Evolutionary conservation across 2,888 invertebrate species (phyloP).

Genomic region (Aphodius sticticus): DNA sequence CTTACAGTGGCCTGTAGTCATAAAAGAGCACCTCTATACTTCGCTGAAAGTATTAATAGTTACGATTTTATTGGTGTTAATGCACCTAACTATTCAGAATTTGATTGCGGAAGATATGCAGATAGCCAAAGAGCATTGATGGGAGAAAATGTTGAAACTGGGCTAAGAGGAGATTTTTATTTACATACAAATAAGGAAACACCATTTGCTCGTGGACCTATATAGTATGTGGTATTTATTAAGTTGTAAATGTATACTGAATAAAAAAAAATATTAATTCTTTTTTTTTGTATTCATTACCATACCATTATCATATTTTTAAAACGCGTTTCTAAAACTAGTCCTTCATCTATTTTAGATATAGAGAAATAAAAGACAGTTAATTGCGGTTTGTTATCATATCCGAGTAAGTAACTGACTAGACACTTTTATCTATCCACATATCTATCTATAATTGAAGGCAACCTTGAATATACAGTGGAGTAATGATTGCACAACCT

Average conservation of each 20-base stretch:
- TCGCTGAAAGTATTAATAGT: constrained; percentile 39
- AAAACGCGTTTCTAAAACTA: no score
- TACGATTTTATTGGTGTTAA: constrained; percentile 17
- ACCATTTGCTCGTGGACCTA: constrained; percentile 30
- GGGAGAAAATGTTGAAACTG: constrained; percentile 34
- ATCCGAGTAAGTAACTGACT: not conserved
- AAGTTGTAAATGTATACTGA: not conserved
- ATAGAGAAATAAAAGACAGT: no score
- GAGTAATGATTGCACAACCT: not conserved
- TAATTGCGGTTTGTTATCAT: not conserved
- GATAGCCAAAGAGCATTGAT: constrained; percentile 27
- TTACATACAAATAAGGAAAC: constrained; percentile 31
- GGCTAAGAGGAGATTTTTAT: constrained; percentile 30
- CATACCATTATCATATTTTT: no score
- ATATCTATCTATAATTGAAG: not conserved
- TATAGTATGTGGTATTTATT: constrained; percentile 7
- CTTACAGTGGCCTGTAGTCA: constrained; percentile 69
- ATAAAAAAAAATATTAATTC: not conserved
- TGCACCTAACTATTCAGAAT: constrained; percentile 10
- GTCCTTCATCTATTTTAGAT: no score
- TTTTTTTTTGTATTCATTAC: no score
- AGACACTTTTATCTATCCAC: not conserved
- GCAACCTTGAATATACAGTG: not conserved
- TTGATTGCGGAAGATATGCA: constrained; percentile 16
- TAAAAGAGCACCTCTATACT: constrained; percentile 37